A percentile compares a stretch with the other conserved stretches of the same genome.
Conservation (phyloP, 2,888 invertebrate genomes). For the Cyclophora punctaria region DNA sequence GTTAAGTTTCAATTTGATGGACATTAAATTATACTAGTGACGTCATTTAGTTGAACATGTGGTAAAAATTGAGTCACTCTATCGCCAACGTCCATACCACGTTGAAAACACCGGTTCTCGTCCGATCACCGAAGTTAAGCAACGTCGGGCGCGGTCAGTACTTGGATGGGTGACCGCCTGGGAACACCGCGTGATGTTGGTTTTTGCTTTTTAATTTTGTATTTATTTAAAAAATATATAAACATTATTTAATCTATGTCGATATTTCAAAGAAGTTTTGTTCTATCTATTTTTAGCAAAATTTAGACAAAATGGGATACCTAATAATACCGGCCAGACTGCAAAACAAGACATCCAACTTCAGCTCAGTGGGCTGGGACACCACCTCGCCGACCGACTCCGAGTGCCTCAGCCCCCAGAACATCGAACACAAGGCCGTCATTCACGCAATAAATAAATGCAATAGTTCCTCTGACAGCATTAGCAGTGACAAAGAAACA, state of each 20-base stretch:
- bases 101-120: slow-evolving; percentile 65
- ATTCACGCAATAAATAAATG: slow-evolving; percentile 17
- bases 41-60: too few species aligned
- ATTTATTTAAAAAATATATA: too few species aligned
- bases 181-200: slow-evolving; percentile 46
- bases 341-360: slow-evolving; percentile 39
- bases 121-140: slow-evolving; percentile 67
- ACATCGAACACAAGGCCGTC: slow-evolving; percentile 42
- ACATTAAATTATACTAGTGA: too few species aligned
- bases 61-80: too few species aligned
- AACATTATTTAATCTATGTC: slow-evolving; percentile 16
- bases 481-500: slow-evolving; percentile 39
- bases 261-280: slow-evolving; percentile 1
- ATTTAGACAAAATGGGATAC: slow-evolving; percentile 55
- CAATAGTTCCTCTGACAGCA: slow-evolving; percentile 41
- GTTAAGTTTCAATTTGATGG: too few species aligned
- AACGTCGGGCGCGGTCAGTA: slow-evolving; percentile 62
- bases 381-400: slow-evolving; percentile 53
- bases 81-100: slow-evolving; percentile 50
- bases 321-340: slow-evolving; percentile 54
- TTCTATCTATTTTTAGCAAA: slow-evolving; percentile 32
- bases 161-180: slow-evolving; percentile 67
- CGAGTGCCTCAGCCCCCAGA: slow-evolving; percentile 44
- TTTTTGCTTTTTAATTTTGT: slow-evolving; percentile 25
- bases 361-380: slow-evolving; percentile 49